A percentile compares a stretch with the other conserved stretches of the same genome.
These are phyloP conservation scores for Odontophorus gujanensis DNA, from an alignment of 2,113 vertebrate species.

Conservation along the genomic window DNA sequence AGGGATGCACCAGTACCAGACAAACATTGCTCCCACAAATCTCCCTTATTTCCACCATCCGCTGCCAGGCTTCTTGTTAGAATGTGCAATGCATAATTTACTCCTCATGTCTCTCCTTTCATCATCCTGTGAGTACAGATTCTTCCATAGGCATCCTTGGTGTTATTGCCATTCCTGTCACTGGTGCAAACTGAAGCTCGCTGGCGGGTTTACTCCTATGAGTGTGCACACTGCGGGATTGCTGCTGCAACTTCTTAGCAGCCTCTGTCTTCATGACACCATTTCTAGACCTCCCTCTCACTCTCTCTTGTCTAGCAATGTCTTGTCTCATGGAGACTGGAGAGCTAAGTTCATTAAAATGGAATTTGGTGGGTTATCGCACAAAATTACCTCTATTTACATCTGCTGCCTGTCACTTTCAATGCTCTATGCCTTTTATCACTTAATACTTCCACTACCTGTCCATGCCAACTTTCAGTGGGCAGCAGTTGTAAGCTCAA, in stretches of 20 bases:
- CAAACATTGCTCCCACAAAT: not conserved
- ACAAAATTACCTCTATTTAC: conserved; percentile 65
- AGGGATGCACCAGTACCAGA: not conserved
- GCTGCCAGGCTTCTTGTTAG: not conserved
- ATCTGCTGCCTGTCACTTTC: conserved; percentile 71
- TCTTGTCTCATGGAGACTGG: not conserved
- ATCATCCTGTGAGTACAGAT: conserved; percentile 8
- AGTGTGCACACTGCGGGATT: not conserved
- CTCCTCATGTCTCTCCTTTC: not conserved
- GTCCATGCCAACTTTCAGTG: conserved; percentile 59
- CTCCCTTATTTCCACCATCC: not conserved
- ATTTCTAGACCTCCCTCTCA: conserved; percentile 41
- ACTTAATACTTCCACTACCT: conserved; percentile 62
- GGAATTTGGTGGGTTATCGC: conserved; percentile 58
- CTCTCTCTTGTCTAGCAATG: conserved; percentile 27
- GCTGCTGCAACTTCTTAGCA: conserved; percentile 31
- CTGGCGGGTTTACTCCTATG: not conserved
- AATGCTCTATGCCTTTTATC: conserved; percentile 64
- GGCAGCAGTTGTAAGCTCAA: conserved; percentile 51
- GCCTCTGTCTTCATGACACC: not conserved
- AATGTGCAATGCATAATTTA: conserved; percentile 37
- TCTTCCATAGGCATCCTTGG: not conserved
- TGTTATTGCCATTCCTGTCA: not conserved
- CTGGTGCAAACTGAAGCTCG: not conserved
- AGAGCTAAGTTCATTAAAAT: conserved; percentile 67